Base-by-base conservation (phyloP, 2,113 vertebrate genomes). In the Heteronetta atricapilla region DNA sequence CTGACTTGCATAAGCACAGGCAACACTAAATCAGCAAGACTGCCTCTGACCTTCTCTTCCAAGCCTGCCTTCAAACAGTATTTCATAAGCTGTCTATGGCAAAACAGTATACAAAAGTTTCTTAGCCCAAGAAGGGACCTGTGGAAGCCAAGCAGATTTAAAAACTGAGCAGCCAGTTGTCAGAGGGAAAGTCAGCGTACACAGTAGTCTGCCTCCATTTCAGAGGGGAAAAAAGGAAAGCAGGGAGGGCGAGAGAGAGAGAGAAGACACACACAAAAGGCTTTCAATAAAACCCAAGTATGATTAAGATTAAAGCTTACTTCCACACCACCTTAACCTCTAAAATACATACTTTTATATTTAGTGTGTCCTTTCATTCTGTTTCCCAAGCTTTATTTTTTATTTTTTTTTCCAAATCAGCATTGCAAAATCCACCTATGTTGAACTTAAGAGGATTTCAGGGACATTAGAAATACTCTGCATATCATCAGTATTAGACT, bases 1-100 rank as follows among this genome's bases (percentile, higher is more conserved):
- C 75, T 26, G 56, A 68, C 66, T 59, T 38, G 7, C 74, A 42
- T 0, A 3, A 31, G 8, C 74, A 42, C 0, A 3, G 84, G 50
- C 62, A 75, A 16, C 50, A 20, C 26, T 64, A 83, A 83, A 90
- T 62, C 91, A 76, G 29, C 1, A 6, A 33, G 38, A 76, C 1
- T 40, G 62, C 72, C 72, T 60, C 63, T 5, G 13, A 92, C 79
- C 75, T 76, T 16, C 88, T 72, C 62, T 42, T 55, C 82, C n/a
- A 38, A 90, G 48, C 18, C 8, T 8, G 33, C 20, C 13, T 69
- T 67, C 67, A 13, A 40, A 64, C 53, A 38, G 58, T 44, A 86
- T 66, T 60, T 83, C 93, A n/a, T 1, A 13, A 34, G 5, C 16
- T 56, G 53, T 21, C 44, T 50, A 63, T 40, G 66, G 13, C 1